phyloP scores from a whole-genome alignment of 2,888 invertebrate genomes.

The Toxonevra muliebris region DNA sequence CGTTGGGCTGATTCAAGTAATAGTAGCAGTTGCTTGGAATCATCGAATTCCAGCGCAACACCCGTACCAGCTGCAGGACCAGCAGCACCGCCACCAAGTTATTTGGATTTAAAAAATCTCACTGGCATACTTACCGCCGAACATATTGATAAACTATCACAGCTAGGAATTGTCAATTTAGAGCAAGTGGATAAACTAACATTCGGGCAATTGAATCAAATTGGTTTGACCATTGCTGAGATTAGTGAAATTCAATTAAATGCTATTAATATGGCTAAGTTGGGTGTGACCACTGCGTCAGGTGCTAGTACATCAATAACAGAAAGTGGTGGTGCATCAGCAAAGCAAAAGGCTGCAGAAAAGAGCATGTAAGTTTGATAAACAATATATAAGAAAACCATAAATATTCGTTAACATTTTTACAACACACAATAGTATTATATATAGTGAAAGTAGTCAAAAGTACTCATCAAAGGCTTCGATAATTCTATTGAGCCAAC shows the following conservation, averaged over 20 bases:
- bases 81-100: constrained; percentile 50
- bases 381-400: too few relatives aligned
- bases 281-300: constrained; percentile 28
- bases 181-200: constrained; percentile 72
- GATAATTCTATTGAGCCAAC: too few relatives aligned
- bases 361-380: too few relatives aligned
- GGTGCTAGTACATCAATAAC: neutral
- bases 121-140: constrained; percentile 69
- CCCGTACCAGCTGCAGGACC: constrained; percentile 5
- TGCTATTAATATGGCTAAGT: constrained; percentile 70
- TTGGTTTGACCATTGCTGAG: constrained; percentile 70
- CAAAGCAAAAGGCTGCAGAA: too few relatives aligned
- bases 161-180: constrained; percentile 71
- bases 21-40: too few relatives aligned
- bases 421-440: too few relatives aligned
- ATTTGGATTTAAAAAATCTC: constrained; percentile 70
- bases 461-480: too few relatives aligned
- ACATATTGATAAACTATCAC: constrained; percentile 70
- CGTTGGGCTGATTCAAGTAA: constrained; percentile 57
- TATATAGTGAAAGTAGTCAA: too few relatives aligned
- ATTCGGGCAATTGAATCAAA: constrained; percentile 70
- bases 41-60: neutral
- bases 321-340: constrained; percentile 2
- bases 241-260: constrained; percentile 72
- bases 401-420: too few relatives aligned